These are phyloP conservation scores for Agelaius tricolor DNA, from an alignment of 2,113 vertebrate species.

Conservation along the genomic window DNA sequence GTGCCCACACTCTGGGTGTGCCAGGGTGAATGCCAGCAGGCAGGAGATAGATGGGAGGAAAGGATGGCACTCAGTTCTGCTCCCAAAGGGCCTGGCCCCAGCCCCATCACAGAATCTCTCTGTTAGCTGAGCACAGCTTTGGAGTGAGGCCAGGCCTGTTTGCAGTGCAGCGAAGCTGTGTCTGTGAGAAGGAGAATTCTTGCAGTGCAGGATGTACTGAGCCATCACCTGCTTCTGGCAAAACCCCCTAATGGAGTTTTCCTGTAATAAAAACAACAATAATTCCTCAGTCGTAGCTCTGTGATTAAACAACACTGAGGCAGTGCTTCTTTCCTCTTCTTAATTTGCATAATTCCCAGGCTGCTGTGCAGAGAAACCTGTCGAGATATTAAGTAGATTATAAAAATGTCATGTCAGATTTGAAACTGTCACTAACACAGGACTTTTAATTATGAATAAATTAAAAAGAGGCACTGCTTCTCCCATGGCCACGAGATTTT, in stretches of 20 bases:
- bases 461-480: constrained; percentile 5
- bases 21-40: background rate
- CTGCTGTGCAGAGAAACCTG: constrained; percentile 57
- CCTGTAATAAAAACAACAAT: constrained; percentile 30
- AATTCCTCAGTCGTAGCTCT: constrained; percentile 2
- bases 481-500: background rate
- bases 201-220: background rate
- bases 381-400: constrained; percentile 62
- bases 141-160: background rate
- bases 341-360: constrained; percentile 54
- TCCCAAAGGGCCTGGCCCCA: background rate
- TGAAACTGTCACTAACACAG: constrained; percentile 62
- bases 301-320: background rate
- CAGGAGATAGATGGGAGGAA: background rate
- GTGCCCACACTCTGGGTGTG: background rate
- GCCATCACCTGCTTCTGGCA: background rate
- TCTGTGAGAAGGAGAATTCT: background rate
- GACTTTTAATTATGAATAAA: constrained; percentile 69
- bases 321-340: background rate
- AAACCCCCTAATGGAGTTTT: background rate
- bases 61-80: background rate
- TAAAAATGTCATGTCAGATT: constrained; percentile 65
- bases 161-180: background rate
- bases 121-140: background rate
- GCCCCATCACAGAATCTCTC: background rate